Conservation (phyloP, 1,140 invertebrate species). For the Caerostris darwini region DNA sequence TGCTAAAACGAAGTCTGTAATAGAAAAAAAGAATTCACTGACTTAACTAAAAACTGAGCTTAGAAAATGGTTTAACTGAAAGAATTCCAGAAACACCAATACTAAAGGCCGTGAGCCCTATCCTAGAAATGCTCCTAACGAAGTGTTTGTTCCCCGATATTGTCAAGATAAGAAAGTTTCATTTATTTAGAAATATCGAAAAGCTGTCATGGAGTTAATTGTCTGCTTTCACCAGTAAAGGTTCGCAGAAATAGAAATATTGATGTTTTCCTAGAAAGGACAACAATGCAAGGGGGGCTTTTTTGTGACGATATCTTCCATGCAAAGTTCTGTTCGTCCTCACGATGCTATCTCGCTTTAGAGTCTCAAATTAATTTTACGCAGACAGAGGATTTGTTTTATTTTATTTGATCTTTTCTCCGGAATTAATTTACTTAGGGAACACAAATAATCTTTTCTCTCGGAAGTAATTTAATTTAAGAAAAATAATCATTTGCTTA, state of each 20-base stretch:
- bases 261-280: neutral
- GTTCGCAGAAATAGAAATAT: neutral
- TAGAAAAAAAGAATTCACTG: neutral
- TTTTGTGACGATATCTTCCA: neutral
- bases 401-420: neutral
- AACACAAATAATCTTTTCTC: neutral
- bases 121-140: neutral
- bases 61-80: neutral
- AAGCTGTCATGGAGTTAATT: constrained; percentile 27
- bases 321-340: neutral
- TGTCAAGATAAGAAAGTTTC: neutral
- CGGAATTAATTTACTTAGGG: neutral
- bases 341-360: neutral
- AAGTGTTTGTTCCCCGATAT: neutral
- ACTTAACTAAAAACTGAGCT: neutral
- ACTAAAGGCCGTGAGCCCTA: neutral
- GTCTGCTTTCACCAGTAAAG: neutral
- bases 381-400: neutral
- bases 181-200: constrained; percentile 12
- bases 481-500: neutral
- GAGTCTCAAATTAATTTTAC: constrained; percentile 1
- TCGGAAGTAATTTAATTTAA: neutral
- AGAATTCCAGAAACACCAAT: neutral
- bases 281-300: neutral
- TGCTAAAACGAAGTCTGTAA: neutral